Percentiles rank a stretch among this genome's conserved stretches.
Evolutionary conservation across 2,113 vertebrate species (phyloP).

Genomic region (Seriola rivoliana): DNA sequence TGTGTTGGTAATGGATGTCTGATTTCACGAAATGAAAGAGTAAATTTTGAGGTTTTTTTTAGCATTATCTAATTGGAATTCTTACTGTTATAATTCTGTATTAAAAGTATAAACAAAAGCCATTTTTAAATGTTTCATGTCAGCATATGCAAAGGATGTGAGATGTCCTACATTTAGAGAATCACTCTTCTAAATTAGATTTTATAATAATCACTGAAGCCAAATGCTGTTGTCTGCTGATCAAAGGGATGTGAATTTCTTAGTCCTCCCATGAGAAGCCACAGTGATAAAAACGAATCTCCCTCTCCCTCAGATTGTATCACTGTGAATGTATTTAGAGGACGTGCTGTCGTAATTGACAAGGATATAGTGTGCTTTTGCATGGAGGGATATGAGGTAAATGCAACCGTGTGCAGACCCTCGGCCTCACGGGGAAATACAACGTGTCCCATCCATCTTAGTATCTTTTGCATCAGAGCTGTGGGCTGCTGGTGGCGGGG

Average conservation of each 20-base stretch:
- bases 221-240: constrained; percentile 22
- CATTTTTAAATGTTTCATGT: neutral
- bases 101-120: neutral
- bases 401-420: neutral
- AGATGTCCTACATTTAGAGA: constrained; percentile 20
- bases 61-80: neutral
- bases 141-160: neutral
- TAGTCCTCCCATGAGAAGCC: neutral
- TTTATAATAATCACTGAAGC: constrained; percentile 1
- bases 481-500: constrained; percentile 8
- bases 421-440: neutral
- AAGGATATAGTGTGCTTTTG: neutral
- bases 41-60: too few relatives aligned
- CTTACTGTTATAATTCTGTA: neutral
- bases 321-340: constrained; percentile 7
- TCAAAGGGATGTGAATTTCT: constrained; percentile 34
- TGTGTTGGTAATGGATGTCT: too few relatives aligned
- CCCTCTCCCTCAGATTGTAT: neutral
- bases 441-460: neutral
- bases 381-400: neutral
- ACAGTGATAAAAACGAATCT: constrained; percentile 20
- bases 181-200: neutral
- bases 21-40: too few relatives aligned
- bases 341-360: neutral
- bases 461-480: neutral